Conservation (phyloP, 2,888 invertebrate genomes). For the Drosophila affinis region DNA sequence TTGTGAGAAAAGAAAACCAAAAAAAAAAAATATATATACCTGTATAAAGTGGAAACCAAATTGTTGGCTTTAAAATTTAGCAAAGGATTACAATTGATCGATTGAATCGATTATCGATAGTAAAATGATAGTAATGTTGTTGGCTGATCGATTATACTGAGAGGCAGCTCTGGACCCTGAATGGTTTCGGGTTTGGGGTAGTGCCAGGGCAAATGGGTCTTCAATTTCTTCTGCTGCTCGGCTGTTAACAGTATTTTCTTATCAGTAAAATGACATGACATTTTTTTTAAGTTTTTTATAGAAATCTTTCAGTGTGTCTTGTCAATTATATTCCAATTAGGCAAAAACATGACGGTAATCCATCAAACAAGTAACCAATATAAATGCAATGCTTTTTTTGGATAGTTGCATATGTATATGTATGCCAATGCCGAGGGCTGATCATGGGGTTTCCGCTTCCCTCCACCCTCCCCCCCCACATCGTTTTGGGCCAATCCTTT, state of each 20-base stretch:
- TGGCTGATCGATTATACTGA: too few relatives aligned
- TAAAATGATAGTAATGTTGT: too few relatives aligned
- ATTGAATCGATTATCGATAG: too few relatives aligned
- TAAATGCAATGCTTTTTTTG: conserved; percentile 22
- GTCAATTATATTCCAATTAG: conserved; percentile 12
- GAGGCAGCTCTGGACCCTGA: too few relatives aligned
- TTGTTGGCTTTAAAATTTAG: background rate
- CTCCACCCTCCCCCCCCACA: background rate
- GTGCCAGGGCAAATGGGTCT: too few relatives aligned
- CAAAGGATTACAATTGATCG: background rate
- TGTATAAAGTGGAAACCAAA: background rate
- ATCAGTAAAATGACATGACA: too few relatives aligned
- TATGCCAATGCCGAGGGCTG: conserved; percentile 6
- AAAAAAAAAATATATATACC: background rate
- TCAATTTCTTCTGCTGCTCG: too few relatives aligned
- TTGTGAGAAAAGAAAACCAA: conserved; percentile 23
- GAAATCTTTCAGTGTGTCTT: background rate
- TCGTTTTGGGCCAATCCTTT: conserved; percentile 16
- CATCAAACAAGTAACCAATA: conserved; percentile 26
- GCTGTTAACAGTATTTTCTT: too few relatives aligned
- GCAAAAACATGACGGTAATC: conserved; percentile 19
- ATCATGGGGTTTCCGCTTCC: background rate
- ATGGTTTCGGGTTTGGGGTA: too few relatives aligned
- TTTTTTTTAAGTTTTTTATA: background rate
- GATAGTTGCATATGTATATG: background rate